Base-by-base conservation (phyloP, 2,888 invertebrate genomes). In the Branchipolynoe longqiensis region DNA sequence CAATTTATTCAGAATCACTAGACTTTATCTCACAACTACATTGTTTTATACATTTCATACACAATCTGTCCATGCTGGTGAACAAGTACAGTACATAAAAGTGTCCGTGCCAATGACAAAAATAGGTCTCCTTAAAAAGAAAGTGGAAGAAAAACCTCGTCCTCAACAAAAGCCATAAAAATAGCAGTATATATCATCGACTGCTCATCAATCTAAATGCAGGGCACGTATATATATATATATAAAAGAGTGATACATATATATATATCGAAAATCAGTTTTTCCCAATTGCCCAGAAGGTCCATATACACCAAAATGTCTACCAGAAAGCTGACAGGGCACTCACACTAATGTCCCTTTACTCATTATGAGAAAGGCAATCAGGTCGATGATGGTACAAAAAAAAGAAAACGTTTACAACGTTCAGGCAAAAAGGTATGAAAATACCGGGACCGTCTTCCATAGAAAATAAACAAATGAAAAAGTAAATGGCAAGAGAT, bases 41-140 rank as follows among this genome's bases (percentile, higher is more conserved):
- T 48, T 62, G 25, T 62, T 54, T 54, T 78, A 78, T 78, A 78
- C 78, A 78, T 48, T 78, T 78, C 78, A 78, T 78, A 78, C 78
- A 78, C 73, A 73, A 14, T 25, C 41, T 41, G 78, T 41, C 28
- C 78, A 41, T 78, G 78, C 78, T 48, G 78, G 78, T 48, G 54
- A 78, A 78, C 41, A 78, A 78, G 31, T 48, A n/a, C 78, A 41
- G 28, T 3, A 78, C 78, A 78, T 38, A 78, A 48, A 78, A 48
- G 41, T 41, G 22, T 54, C 48, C 12, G 48, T 78, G 78, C 78
- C 54, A 31, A 78, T 78, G 54, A 78, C 78, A 78, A 78, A 78
- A 78, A 78, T 78, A 78, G 41, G 78, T 22, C 41, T 78, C 48
- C 78, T 78, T 54, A 78, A 54, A 48, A 78, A 54, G 8, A 41